A percentile compares a stretch with the other conserved stretches of the same genome.
These are phyloP conservation scores for Spilogale gracilis DNA, from an alignment of 2,113 vertebrate genomes.

Conservation along the genomic window DNA sequence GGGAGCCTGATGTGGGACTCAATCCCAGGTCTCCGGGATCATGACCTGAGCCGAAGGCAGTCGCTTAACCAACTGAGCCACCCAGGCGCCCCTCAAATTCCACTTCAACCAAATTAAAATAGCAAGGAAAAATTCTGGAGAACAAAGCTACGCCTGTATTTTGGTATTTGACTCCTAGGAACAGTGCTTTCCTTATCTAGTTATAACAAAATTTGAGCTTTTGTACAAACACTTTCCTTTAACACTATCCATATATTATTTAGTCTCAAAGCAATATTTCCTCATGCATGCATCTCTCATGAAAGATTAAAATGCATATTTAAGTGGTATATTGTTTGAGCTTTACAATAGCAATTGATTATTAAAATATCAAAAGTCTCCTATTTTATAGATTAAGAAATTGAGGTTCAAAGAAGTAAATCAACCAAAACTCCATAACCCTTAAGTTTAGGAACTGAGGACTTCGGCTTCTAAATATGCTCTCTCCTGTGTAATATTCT, in stretches of 20 bases:
- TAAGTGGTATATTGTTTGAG: not conserved
- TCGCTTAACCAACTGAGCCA: too few relatives aligned
- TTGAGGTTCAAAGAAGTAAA: not conserved
- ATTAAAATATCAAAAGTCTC: not conserved
- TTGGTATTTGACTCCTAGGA: not conserved
- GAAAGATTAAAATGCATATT: slow-evolving; percentile 8
- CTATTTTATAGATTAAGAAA: not conserved
- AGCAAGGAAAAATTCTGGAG: slow-evolving; percentile 28
- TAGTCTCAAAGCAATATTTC: not conserved
- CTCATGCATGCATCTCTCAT: not conserved
- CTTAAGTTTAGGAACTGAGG: not conserved
- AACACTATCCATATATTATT: not conserved
- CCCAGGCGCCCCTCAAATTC: too few relatives aligned
- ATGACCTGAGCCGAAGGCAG: too few relatives aligned
- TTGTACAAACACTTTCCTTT: not conserved
- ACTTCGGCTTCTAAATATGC: not conserved
- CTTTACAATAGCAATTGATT: not conserved
- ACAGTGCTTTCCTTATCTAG: slow-evolving; percentile 7
- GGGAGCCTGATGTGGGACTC: too few relatives aligned
- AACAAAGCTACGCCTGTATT: not conserved
- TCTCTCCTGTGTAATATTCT: slow-evolving; percentile 27
- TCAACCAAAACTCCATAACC: not conserved
- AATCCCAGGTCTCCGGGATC: too few relatives aligned
- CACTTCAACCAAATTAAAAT: not conserved
- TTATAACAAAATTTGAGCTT: not conserved